Evolutionary conservation across 2,888 invertebrate species (phyloP).

Genomic region (Lepidocyrtoides sp.): DNA sequence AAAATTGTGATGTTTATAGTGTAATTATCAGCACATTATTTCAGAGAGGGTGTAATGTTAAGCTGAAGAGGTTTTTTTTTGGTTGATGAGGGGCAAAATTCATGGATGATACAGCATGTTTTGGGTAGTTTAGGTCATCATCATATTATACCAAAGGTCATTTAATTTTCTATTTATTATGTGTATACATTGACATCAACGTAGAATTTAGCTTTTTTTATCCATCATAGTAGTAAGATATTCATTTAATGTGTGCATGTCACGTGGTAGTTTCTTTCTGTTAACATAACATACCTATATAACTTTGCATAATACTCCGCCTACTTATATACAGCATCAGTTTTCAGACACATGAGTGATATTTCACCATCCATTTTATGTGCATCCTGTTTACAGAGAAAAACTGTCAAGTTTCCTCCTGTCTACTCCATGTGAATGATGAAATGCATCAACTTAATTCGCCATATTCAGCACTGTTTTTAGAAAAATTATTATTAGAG

Average conservation of each 20-base stretch:
- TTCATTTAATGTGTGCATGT: constrained; percentile 7
- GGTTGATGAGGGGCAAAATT: constrained; percentile 4
- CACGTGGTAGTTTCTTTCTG: constrained; percentile 4
- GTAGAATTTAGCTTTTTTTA: constrained; percentile 3
- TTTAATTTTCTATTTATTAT: constrained; percentile 54
- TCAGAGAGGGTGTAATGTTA: constrained; percentile 51
- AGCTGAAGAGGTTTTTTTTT: not conserved
- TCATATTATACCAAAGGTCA: constrained; percentile 45
- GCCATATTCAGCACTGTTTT: not conserved
- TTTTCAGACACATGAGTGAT: not conserved
- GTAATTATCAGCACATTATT: constrained; percentile 44
- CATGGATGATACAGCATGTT: not conserved
- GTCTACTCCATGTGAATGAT: not conserved
- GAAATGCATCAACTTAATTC: constrained; percentile 58
- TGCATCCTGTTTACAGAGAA: constrained; percentile 25
- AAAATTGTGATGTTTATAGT: constrained; percentile 36
- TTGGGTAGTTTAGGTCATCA: constrained; percentile 15
- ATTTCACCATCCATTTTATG: not conserved
- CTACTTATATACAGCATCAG: not conserved
- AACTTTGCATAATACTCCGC: not conserved
- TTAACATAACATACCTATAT: not conserved
- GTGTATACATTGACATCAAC: not conserved
- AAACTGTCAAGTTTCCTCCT: constrained; percentile 23
- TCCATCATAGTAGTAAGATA: not conserved
- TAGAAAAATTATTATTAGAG: constrained; percentile 18